Evolutionary conservation across 2,113 vertebrate species (phyloP), one percentile per base, ranked within the genome.

Genomic region (Antechinus stuartii): DNA sequence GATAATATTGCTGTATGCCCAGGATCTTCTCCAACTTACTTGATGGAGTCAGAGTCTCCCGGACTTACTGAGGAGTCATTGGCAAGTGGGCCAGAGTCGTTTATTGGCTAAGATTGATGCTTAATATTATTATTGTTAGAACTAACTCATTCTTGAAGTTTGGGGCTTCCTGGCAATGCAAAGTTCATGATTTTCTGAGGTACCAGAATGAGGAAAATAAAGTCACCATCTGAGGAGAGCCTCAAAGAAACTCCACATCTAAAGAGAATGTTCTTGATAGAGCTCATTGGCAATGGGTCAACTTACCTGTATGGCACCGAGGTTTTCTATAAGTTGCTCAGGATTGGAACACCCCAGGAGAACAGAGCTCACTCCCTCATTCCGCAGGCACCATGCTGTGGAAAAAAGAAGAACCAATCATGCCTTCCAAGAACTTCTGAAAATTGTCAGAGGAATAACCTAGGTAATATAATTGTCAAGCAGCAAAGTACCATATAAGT

Each of bases 331-430:
- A 93, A 99, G 99, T 98, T 99, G 99, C 93, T 99, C 99, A 0
- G 99, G 99, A 98, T 99, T 99, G 96, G 99, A 99, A 5, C 99
- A 99, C 97, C 99, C 99, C 95, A 99, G 97, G 0, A 99, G 99
- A 55, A 99, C 99, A 0, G 99, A 99, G 96, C 99, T 99, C 97
- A 99, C 99, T 0, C 99, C 99, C 97, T 99, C 99, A 0, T 99
- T 99, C 95, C 99, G 98, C 97, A 99, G 98, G 98, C 99, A 99
- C 99, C 99, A 99, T 0, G 99, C 99, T 99, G 98, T 30, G 91
- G 91, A 97, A 1, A 52, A 96, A 89, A 98, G 92, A 90, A 56
- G 61, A 89, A 30, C 0, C 5, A 50, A 95, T 97, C 92, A 93
- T 94, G 24, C 16, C 3, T 42, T 46, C 90, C 12, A 8, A 91